Conservation (phyloP, 2,797 vertebrate species). For the Champsocephalus esox region DNA sequence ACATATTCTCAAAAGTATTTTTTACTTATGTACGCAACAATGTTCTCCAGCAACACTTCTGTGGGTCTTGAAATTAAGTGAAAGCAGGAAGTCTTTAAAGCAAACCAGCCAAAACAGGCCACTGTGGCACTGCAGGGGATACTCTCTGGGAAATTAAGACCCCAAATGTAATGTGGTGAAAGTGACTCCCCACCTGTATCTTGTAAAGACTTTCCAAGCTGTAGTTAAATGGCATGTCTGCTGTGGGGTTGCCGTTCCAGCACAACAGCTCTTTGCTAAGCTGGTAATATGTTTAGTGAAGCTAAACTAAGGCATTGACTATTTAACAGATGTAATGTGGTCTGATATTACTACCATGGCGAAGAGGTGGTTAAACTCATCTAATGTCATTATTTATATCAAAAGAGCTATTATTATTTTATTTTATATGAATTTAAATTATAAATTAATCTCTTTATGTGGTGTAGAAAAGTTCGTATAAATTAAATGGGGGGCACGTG, state of each 20-base stretch:
- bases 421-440: constrained; percentile 9
- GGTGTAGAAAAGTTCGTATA: constrained; percentile 3
- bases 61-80: constrained; percentile 31
- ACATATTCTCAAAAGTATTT: constrained; percentile 3
- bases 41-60: constrained; percentile 51
- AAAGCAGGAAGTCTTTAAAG: constrained; percentile 69
- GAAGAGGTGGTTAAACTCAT: background rate
- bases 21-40: background rate
- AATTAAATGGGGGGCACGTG: constrained; percentile 32
- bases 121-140: constrained; percentile 43
- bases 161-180: constrained; percentile 61
- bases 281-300: constrained; percentile 14
- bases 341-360: background rate
- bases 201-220: constrained; percentile 75
- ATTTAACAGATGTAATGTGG: background rate
- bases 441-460: constrained; percentile 6
- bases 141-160: constrained; percentile 58
- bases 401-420: background rate
- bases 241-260: constrained; percentile 13
- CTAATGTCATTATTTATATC: background rate
- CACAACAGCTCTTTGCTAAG: constrained; percentile 18
- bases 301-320: background rate
- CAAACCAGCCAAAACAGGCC: constrained; percentile 45
- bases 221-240: constrained; percentile 52
- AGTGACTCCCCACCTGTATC: constrained; percentile 72